These are phyloP conservation scores for Thumatha senex DNA, from an alignment of 2,888 invertebrate genomes.

Conservation along the genomic window DNA sequence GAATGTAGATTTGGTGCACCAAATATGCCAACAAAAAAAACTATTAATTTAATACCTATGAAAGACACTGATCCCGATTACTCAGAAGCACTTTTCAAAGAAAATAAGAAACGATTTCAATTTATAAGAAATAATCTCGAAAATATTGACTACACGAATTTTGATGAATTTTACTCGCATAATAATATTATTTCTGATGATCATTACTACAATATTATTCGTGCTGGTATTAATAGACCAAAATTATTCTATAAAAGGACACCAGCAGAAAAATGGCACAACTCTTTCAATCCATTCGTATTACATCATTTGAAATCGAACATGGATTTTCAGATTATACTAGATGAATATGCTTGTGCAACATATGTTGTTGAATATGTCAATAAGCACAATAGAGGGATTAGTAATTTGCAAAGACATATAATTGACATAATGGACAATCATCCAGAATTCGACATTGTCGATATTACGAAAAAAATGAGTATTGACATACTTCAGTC, in stretches of 20 bases:
- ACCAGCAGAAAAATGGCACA: conserved; percentile 54
- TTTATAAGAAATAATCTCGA: conserved; percentile 41
- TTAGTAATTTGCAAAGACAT: conserved; percentile 49
- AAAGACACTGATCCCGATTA: conserved; percentile 29
- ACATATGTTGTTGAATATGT: conserved; percentile 60
- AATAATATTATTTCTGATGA: conserved; percentile 42
- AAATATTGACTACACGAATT: conserved; percentile 36
- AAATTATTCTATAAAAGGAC: conserved; percentile 46
- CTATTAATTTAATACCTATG: conserved; percentile 41
- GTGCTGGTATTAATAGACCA: conserved; percentile 51
- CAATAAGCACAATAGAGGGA: conserved; percentile 53
- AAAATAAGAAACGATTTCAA: too few species aligned
- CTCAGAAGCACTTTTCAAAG: conserved; percentile 28
- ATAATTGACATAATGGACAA: conserved; percentile 34
- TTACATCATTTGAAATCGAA: conserved; percentile 48
- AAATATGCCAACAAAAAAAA: conserved; percentile 39
- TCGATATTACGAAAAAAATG: conserved; percentile 35
- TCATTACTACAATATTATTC: conserved; percentile 36
- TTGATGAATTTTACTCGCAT: conserved; percentile 39
- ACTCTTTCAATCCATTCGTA: conserved; percentile 58
- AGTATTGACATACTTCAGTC: conserved; percentile 31
- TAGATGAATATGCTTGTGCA: conserved; percentile 62
- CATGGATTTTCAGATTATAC: conserved; percentile 56
- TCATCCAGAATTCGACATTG: conserved; percentile 29
- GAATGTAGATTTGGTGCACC: conserved; percentile 47